Evolutionary conservation across 2,888 invertebrate species (phyloP).

Genomic region (Perizoma flavofasciatum): DNA sequence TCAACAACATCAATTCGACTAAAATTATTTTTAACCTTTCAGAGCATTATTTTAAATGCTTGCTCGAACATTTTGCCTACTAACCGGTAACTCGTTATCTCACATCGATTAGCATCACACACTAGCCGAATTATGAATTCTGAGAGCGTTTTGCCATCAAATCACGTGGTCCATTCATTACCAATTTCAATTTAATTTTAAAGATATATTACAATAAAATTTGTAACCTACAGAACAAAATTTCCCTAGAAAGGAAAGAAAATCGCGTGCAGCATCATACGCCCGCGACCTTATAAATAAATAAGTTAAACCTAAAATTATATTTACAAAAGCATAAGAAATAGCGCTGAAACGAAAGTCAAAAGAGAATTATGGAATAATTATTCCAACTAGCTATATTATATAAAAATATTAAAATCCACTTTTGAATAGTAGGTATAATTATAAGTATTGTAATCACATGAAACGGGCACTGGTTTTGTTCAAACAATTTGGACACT

Average conservation of each 20-base stretch:
- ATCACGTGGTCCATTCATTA: conserved; percentile 79
- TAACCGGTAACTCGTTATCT: conserved; percentile 73
- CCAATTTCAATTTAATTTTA: conserved; percentile 66
- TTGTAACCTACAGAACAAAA: conserved; percentile 82
- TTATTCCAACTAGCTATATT: conserved; percentile 69
- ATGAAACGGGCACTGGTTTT: conserved; percentile 80
- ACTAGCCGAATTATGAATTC: conserved; percentile 77
- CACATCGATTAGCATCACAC: conserved; percentile 62
- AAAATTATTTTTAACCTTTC: conserved; percentile 68
- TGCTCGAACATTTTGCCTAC: conserved; percentile 79
- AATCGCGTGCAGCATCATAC: conserved; percentile 42
- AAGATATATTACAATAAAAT: conserved; percentile 81
- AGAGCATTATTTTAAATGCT: conserved; percentile 81
- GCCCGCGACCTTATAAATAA: conserved; percentile 63
- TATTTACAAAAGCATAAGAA: conserved; percentile 82
- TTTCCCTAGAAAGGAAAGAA: conserved; percentile 74
- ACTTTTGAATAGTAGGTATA: conserved; percentile 54
- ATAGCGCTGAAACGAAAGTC: conserved; percentile 70
- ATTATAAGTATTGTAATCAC: conserved; percentile 64
- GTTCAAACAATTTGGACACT: conserved; percentile 76
- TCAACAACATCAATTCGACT: conserved; percentile 83
- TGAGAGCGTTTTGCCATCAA: conserved; percentile 75
- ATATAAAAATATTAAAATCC: conserved; percentile 73
- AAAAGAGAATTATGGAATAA: conserved; percentile 54
- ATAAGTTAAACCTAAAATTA: conserved; percentile 77